Base-by-base conservation (phyloP, 1,140 invertebrate species). In the Drosophila jambulina region DNA sequence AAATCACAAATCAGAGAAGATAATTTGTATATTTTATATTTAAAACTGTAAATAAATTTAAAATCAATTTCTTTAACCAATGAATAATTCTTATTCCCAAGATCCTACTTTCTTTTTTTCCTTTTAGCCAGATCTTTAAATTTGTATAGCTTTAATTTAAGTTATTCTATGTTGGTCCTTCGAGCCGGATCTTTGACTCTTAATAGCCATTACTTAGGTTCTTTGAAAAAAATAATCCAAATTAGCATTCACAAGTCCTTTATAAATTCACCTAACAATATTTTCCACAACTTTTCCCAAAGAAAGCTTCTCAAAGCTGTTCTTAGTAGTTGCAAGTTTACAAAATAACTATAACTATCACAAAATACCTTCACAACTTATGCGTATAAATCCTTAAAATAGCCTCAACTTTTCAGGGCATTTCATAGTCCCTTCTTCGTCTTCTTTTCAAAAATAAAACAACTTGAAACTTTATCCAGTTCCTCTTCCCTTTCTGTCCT, bases 391-490 rank as follows among this genome's bases (percentile, higher is more conserved):
- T 45, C 4, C 38, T 4, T 9, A 23, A 49, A 51, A 49, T 32
- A 32, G 15, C 27, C 13, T 13, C 21, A 43, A n/a, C 25, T 58
- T 65, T 48, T 43, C 10, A 67, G 53, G 49, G 70, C 70, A 71
- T 74, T 71, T 40, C 15, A 15, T 15, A 38, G 56, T 38, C 32
- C n/a, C 7, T 38, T 25, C 43, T 8, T 45, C 21, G 0, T 7
- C 6, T 15, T 21, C 23, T 21, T 38, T 12, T 59, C 4, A 21
- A 36, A 34, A 54, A 34, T n/a, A 29, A 42, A 59, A 60, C 58
- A 60, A 60, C 40, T 69, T 42, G 53, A 67, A 69, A 67, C 46
- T 67, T 67, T 45, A 45, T 67, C 48, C 62, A 67, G 29, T 70
- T 70, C 36, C 61, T 70, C 29, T 34, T 53, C 23, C 62, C 38